Base-by-base conservation (phyloP, 2,888 invertebrate species). In the Lampropteryx suffumata region DNA sequence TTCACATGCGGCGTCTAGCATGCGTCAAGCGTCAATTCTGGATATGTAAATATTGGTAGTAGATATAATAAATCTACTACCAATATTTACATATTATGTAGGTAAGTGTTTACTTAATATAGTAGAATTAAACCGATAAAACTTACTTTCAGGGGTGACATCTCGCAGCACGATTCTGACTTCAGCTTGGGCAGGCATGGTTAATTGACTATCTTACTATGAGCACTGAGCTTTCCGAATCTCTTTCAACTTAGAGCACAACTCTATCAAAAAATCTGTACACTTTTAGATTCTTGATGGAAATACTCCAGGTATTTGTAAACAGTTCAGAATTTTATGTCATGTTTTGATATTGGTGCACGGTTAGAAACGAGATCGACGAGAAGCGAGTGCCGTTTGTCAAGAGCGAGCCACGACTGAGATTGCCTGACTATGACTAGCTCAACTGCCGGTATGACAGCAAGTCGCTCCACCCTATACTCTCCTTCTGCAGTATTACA, bases 81-180 rank as follows among this genome's bases (percentile, higher is more conserved):
- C n/a, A n/a, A n/a, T n/a, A n/a, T n/a, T n/a, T n/a, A n/a, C n/a
- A n/a, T n/a, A n/a, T n/a, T n/a, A n/a, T n/a, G n/a, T n/a, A n/a
- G n/a, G n/a, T n/a, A n/a, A n/a, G n/a, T n/a, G n/a, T n/a, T n/a
- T n/a, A n/a, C n/a, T n/a, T n/a, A n/a, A n/a, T n/a, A n/a, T n/a
- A n/a, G n/a, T n/a, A n/a, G n/a, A n/a, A n/a, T n/a, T n/a, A n/a
- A n/a, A n/a, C n/a, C n/a, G n/a, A 29, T 30, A 12, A 47, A 57
- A 82, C 88, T 88, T 64, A 89, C 89, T 74, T 57, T 89, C 89
- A 39, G 87, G 84, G 12, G 89, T 89, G 28, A 89, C 80, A 67
- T 87, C 81, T 29, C 82, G 75, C 30, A 83, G 74, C 30, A 88
- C 76, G 50, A 89, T 78, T 61, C 71, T 78, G 14, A 75, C 69